Percentiles rank a stretch among this genome's conserved stretches.
Conservation (phyloP, 1,140 invertebrate genomes). For the Chironomus striatipennis region DNA sequence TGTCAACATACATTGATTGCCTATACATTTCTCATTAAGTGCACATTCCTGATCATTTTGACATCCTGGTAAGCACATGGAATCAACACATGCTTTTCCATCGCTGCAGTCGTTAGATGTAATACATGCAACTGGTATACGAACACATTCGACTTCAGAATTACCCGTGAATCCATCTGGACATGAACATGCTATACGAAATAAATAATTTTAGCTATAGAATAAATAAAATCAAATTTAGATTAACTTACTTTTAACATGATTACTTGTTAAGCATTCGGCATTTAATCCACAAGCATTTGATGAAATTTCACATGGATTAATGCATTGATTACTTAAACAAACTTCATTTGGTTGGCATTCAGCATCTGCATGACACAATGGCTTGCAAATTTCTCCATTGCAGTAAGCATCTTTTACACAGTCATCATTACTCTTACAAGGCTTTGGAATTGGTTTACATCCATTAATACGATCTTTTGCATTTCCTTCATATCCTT, state of each 20-base stretch:
- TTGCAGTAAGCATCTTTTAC: slow-evolving; percentile 71
- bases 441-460: slow-evolving; percentile 61
- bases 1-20: slow-evolving; percentile 71
- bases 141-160: slow-evolving; percentile 71
- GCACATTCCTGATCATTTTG: slow-evolving; percentile 73
- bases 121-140: slow-evolving; percentile 69
- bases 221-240: not conserved
- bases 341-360: slow-evolving; percentile 72
- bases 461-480: slow-evolving; percentile 62
- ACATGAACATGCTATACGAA: slow-evolving; percentile 53
- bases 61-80: slow-evolving; percentile 69
- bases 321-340: slow-evolving; percentile 68
- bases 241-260: slow-evolving; percentile 50
- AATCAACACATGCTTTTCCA: slow-evolving; percentile 62
- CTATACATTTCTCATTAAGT: slow-evolving; percentile 81
- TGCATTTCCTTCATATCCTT: slow-evolving; percentile 68
- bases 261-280: slow-evolving; percentile 64
- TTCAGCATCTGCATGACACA: slow-evolving; percentile 70
- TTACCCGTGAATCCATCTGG: slow-evolving; percentile 80
- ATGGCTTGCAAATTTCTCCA: slow-evolving; percentile 65
- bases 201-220: not conserved
- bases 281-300: slow-evolving; percentile 83
- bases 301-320: slow-evolving; percentile 63
- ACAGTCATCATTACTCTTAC: slow-evolving; percentile 62
- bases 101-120: slow-evolving; percentile 56